phyloP scores from a whole-genome alignment of 1,140 invertebrate species.

The Hyphantria cunea region DNA sequence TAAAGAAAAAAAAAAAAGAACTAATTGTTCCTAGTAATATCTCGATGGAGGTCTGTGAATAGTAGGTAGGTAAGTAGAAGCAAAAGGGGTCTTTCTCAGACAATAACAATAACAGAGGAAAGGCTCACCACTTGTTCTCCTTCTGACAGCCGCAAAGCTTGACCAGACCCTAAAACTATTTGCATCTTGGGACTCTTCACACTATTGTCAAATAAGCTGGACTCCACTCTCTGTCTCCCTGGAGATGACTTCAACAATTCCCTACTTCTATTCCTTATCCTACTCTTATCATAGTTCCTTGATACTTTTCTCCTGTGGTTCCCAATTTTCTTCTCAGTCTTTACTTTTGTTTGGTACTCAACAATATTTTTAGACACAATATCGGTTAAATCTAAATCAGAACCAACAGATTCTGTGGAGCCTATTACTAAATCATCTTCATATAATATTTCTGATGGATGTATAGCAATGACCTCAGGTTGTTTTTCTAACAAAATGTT shows the following conservation, averaged over 20 bases:
- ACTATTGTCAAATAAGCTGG: conserved; percentile 58
- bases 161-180: conserved; percentile 79
- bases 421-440: conserved; percentile 61
- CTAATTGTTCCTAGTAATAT: no score
- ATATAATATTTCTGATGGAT: conserved; percentile 61
- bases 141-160: conserved; percentile 80
- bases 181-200: conserved; percentile 72
- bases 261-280: conserved; percentile 50
- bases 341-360: conserved; percentile 56
- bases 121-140: conserved; percentile 84
- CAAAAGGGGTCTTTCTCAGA: no score
- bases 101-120: no score
- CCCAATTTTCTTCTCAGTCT: conserved; percentile 61
- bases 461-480: conserved; percentile 35
- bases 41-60: no score
- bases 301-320: conserved; percentile 70
- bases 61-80: no score
- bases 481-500: conserved; percentile 27
- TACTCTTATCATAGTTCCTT: conserved; percentile 54
- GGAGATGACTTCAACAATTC: conserved; percentile 59
- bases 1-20: no score
- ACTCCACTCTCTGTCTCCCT: conserved; percentile 57
- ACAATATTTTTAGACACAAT: conserved; percentile 47
- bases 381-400: conserved; percentile 47
- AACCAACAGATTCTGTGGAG: conserved; percentile 57